Evolutionary conservation across 2,797 vertebrate genomes (phyloP).

Genomic region (Halcyon chelicuti): DNA sequence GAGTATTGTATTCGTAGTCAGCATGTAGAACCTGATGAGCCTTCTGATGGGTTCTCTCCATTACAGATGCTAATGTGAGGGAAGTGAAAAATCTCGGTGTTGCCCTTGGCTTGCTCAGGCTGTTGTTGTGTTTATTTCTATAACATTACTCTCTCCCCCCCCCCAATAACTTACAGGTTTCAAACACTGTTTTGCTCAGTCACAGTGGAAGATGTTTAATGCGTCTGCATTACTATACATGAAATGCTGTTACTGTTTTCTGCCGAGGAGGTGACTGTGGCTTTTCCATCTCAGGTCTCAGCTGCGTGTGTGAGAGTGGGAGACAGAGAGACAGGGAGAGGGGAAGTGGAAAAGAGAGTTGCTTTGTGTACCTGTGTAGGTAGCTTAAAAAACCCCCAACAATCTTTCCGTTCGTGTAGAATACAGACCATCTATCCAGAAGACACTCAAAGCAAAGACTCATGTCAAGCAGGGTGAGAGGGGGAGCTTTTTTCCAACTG

Average conservation of each 20-base stretch:
- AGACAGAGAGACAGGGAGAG: background rate
- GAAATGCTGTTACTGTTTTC: constrained; percentile 76
- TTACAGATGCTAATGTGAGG: background rate
- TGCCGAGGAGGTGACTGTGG: constrained; percentile 47
- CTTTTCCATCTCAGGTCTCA: constrained; percentile 51
- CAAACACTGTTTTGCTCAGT: constrained; percentile 66
- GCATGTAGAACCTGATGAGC: background rate
- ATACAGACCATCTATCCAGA: background rate
- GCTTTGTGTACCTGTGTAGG: background rate
- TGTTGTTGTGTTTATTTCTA: constrained; percentile 10
- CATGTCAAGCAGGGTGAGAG: background rate
- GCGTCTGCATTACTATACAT: constrained; percentile 78
- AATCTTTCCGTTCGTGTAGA: background rate
- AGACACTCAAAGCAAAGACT: background rate
- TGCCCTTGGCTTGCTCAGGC: constrained; percentile 49
- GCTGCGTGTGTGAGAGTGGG: background rate
- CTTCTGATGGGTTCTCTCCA: background rate
- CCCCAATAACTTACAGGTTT: constrained; percentile 66
- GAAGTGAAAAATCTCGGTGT: constrained; percentile 33
- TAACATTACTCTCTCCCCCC: constrained; percentile 9
- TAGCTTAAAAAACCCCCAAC: background rate
- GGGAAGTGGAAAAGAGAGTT: background rate
- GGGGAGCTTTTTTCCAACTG: background rate
- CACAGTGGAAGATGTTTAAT: constrained; percentile 72
- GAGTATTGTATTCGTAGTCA: background rate